These are phyloP conservation scores for Cynopterus sphinx DNA, from an alignment of 2,797 vertebrate genomes.

Conservation along the genomic window DNA sequence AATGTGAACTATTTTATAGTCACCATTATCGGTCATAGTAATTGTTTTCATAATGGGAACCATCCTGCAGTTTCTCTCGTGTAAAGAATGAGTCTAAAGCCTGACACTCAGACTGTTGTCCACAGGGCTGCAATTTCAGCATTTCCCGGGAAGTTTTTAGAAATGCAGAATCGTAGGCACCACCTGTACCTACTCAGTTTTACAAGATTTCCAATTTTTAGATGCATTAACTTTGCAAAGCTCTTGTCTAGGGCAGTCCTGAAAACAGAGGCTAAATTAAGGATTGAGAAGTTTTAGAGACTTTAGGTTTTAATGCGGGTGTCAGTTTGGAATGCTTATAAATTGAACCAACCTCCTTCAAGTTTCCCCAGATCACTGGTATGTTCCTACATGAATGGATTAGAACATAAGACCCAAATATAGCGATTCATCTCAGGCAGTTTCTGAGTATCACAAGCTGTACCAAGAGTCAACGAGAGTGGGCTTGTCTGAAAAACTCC, in stretches of 20 bases:
- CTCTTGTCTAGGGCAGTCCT: not conserved
- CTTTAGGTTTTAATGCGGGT: not conserved
- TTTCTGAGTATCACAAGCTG: not conserved
- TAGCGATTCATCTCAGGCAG: not conserved
- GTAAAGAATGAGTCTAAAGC: not conserved
- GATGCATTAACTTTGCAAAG: not conserved
- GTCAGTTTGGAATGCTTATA: not conserved
- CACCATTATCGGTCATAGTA: constrained; percentile 46
- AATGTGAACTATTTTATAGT: constrained; percentile 65
- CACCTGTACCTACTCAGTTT: not conserved
- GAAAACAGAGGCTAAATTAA: not conserved
- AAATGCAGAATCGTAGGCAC: not conserved
- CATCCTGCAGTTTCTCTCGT: not conserved
- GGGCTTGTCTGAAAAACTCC: not conserved
- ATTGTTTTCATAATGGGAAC: constrained; percentile 64
- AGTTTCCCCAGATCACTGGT: not conserved
- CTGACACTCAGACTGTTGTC: not conserved
- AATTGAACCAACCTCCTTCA: not conserved
- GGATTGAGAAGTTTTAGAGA: not conserved
- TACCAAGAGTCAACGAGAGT: not conserved
- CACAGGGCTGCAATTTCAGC: not conserved
- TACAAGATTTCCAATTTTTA: not conserved
- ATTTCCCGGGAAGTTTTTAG: not conserved
- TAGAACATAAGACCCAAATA: not conserved
- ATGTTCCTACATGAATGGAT: not conserved